Evolutionary conservation across 1,140 invertebrate species (phyloP), one percentile per base, ranked within the genome.

Genomic region (Drosophila novamexicana): DNA sequence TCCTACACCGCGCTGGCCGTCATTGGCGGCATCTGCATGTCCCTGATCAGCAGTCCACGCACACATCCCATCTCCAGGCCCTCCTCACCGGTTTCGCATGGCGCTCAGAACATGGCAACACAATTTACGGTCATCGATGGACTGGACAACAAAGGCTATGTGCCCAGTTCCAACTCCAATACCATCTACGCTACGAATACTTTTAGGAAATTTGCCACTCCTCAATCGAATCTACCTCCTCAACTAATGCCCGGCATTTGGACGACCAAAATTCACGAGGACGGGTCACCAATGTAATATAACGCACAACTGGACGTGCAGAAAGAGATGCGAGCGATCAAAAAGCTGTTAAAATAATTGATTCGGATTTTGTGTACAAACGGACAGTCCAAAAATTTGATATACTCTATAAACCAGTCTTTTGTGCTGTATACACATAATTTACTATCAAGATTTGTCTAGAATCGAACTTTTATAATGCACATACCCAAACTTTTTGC

Each of bases 221-320:
- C 84, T 47, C 84, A 91, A 80, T 83, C 90, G 37, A 92, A 92
- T 91, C 80, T 92, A 85, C 91, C 91, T 79, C 91, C 88, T 54
- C 82, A 91, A 76, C 62, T 92, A 16, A 88, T 90, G 84, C 82
- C 91, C 57, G 91, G 91, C 68, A 81, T 92, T 78, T 92, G 91
- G 91, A 92, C 91, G 54, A 91, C 90, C 42, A 92, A 91, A 42
- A 70, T 74, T 54, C 73, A 77, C 47, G 91, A 92, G 52, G 83
- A 92, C 12, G 66, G 68, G 37, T 64, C 65, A 74, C 82, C 72
- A 62, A 72, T 88, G 70, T 91, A 71, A 91, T 79, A 62, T 53
- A 45, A n/a, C 18, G 16, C 14, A 61, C 16, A 49, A 6, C 36
- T 57, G 22, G n/a, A 36, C 7, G 7, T 40, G n/a, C n/a, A 16